Evolutionary conservation across 2,888 invertebrate species (phyloP), one percentile per base, ranked within the genome.

Genomic region (Agyllia agylla): DNA sequence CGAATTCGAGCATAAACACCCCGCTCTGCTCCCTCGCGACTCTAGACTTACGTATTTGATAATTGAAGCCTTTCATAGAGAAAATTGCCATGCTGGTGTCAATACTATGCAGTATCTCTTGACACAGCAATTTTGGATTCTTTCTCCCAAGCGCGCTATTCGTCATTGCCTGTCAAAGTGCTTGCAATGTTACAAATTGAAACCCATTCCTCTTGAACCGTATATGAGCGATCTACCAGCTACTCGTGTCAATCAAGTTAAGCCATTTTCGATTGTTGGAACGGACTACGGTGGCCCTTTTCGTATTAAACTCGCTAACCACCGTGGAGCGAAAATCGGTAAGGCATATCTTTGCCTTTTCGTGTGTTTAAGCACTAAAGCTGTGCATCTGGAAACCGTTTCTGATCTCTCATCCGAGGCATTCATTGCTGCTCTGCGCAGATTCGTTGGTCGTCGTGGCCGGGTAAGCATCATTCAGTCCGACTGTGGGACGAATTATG

Each of bases 391-490:
- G 8, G 42, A 30, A 33, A 42, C 42, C 13, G 84, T 84, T 20
- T 84, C 84, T 4, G 42, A 75, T 20, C 49, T 84, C 3, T 77
- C 84, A 27, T 42, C 84, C 1, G 84, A 84, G 2, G 84, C 84
- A 5, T 84, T 77, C 24, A 27, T 84, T 15, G 84, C 77, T n/a
- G 77, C 84, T 6, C 77, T 84, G 11, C 75, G 77, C 17, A 17
- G 77, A 33, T 84, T 84, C 49, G 77, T 84, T 5, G 42, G 75
- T 42, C 84, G 84, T 42, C 84, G 84, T 30, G 84, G 84, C 3
- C 24, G 42, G n/a, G 27, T 27, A 31, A 38, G 38, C n/a, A 85
- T 49, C 9, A 89, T 90, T 42, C 84, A 87, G 27, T 84, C 57
- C 3, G 81, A 85, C 33, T 49, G 42, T 30, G 80, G 49, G 9